These are phyloP conservation scores for Cyclura pinguis DNA, from an alignment of 2,797 vertebrate species.

Conservation along the genomic window DNA sequence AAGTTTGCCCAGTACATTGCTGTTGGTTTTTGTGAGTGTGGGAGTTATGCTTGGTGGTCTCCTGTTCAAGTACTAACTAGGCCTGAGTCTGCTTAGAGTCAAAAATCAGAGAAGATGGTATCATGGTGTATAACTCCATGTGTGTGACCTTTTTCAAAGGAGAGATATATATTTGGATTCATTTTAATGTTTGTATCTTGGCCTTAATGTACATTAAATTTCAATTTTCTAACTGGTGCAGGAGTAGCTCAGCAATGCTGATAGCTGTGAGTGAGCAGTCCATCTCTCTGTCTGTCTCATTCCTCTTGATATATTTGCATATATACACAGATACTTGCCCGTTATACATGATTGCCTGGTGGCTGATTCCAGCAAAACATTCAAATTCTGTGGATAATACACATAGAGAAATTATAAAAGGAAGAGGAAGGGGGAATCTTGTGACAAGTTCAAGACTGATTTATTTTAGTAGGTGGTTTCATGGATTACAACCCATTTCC, in stretches of 20 bases:
- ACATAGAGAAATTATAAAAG: too few species aligned
- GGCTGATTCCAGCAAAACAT: background rate
- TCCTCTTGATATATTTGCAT: background rate
- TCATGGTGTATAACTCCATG: too few species aligned
- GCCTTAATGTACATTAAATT: background rate
- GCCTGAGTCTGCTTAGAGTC: too few species aligned
- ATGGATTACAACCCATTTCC: too few species aligned
- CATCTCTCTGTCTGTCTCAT: too few species aligned
- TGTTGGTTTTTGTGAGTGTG: background rate
- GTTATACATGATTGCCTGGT: background rate
- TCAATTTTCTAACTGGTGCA: background rate
- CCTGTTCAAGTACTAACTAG: too few species aligned
- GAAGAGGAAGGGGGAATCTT: too few species aligned
- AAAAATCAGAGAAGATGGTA: too few species aligned
- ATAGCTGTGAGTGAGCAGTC: background rate
- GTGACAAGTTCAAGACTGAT: too few species aligned
- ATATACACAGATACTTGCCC: background rate
- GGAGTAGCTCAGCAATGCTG: background rate
- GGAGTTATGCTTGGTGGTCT: background rate
- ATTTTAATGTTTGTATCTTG: background rate
- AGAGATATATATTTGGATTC: background rate
- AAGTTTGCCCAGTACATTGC: background rate
- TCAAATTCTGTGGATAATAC: background rate
- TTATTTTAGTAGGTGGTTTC: too few species aligned
- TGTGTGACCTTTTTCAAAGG: background rate